Evolutionary conservation across 2,113 vertebrate species (phyloP).

Genomic region (Cathartes aura): DNA sequence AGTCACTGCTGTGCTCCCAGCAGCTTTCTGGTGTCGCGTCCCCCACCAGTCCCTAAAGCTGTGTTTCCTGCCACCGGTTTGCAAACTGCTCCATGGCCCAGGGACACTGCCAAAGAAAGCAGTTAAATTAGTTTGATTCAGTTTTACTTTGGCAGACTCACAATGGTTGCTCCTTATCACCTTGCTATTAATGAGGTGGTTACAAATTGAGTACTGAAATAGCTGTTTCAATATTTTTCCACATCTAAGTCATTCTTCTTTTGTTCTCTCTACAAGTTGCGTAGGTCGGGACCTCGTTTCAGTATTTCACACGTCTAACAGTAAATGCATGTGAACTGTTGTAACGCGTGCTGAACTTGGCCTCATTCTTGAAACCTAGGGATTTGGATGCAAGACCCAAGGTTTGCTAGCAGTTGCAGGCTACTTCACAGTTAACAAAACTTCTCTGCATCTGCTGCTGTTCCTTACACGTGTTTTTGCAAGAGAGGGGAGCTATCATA

Average conservation of each 20-base stretch:
- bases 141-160: not conserved
- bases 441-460: not conserved
- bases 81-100: not conserved
- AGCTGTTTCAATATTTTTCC: not conserved
- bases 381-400: not conserved
- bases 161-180: not conserved
- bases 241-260: not conserved
- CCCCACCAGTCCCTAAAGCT: not conserved
- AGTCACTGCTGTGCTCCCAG: not conserved
- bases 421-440: not conserved
- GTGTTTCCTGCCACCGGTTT: not conserved
- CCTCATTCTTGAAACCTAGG: not conserved
- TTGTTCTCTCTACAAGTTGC: not conserved
- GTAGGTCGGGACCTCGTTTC: not conserved
- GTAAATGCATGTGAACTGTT: not conserved
- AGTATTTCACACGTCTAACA: not conserved
- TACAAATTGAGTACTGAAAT: not conserved
- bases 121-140: not conserved
- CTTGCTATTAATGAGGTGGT: not conserved
- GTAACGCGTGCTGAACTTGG: not conserved
- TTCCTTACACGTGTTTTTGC: not conserved
- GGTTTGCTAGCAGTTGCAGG: not conserved
- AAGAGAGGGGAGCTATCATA: not conserved
- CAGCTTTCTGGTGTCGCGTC: not conserved
- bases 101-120: not conserved